A percentile compares a stretch with the other conserved stretches of the same genome.
Evolutionary conservation across 1,140 invertebrate genomes (phyloP).

Genomic region (Doryteuthis pealeii): DNA sequence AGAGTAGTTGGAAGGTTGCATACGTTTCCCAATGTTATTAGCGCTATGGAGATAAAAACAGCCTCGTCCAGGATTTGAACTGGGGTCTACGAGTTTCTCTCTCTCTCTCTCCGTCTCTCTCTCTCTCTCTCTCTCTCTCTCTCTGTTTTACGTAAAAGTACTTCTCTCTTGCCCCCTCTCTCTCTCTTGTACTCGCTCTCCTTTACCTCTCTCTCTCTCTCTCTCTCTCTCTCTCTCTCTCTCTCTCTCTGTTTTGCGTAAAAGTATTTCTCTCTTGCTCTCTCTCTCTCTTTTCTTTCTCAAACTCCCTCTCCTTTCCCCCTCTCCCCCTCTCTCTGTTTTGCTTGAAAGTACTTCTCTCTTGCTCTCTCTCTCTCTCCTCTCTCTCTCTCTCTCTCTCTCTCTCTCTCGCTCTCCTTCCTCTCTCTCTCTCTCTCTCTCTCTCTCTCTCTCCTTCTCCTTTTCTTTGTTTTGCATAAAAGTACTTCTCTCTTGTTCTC

Average conservation of each 20-base stretch:
- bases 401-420: neutral
- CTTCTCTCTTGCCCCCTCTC: slow-evolving; percentile 12
- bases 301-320: neutral
- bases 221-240: slow-evolving; percentile 13
- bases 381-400: neutral
- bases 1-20: no score
- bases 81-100: neutral
- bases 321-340: neutral
- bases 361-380: neutral
- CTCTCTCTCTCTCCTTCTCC: no score
- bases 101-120: neutral
- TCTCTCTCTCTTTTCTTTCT: neutral
- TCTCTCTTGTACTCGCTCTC: neutral
- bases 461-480: no score
- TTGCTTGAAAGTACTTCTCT: neutral
- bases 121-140: slow-evolving; percentile 16
- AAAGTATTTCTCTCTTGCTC: neutral
- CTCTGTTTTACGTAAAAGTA: no score
- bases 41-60: no score
- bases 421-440: no score
- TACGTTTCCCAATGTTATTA: no score
- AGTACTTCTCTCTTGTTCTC: no score
- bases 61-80: no score
- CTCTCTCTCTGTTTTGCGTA: neutral
- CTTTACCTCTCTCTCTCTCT: neutral